These are phyloP conservation scores for Himalopsyche anomala DNA, from an alignment of 2,888 invertebrate genomes.

Conservation along the genomic window DNA sequence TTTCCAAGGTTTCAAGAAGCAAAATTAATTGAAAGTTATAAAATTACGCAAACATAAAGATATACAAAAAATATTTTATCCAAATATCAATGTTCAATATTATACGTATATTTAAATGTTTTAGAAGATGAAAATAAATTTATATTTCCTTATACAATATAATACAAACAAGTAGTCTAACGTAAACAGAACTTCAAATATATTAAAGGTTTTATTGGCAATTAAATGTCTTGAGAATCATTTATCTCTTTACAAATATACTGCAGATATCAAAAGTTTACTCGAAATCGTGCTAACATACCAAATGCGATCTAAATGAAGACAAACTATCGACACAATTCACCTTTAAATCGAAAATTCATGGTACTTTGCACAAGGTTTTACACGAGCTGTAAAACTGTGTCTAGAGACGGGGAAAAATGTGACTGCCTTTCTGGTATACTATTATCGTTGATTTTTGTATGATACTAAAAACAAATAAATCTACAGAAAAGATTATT, in stretches of 20 bases:
- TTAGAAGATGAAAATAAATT: too few species aligned
- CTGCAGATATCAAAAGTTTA: conserved; percentile 26
- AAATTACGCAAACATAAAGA: too few species aligned
- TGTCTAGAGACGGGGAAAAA: not conserved
- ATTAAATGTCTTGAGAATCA: not conserved
- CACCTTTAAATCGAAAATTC: conserved; percentile 39
- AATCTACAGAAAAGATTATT: too few species aligned
- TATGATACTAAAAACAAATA: not conserved
- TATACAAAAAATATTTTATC: too few species aligned
- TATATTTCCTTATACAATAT: too few species aligned
- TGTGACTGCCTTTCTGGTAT: not conserved
- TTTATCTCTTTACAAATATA: conserved; percentile 2
- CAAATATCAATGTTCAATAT: too few species aligned
- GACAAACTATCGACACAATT: conserved; percentile 42
- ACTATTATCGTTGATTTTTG: not conserved
- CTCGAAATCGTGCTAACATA: conserved; percentile 32
- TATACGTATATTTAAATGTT: too few species aligned
- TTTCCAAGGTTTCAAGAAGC: too few species aligned
- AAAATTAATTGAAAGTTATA: too few species aligned
- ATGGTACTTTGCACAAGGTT: conserved; percentile 14
- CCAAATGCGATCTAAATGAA: conserved; percentile 29
- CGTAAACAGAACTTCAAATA: too few species aligned
- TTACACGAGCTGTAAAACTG: conserved; percentile 9
- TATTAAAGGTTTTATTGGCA: not conserved
- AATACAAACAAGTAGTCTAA: too few species aligned